These are phyloP conservation scores for Brotogeris chrysoptera DNA, from an alignment of 2,797 vertebrate genomes.

Conservation along the genomic window DNA sequence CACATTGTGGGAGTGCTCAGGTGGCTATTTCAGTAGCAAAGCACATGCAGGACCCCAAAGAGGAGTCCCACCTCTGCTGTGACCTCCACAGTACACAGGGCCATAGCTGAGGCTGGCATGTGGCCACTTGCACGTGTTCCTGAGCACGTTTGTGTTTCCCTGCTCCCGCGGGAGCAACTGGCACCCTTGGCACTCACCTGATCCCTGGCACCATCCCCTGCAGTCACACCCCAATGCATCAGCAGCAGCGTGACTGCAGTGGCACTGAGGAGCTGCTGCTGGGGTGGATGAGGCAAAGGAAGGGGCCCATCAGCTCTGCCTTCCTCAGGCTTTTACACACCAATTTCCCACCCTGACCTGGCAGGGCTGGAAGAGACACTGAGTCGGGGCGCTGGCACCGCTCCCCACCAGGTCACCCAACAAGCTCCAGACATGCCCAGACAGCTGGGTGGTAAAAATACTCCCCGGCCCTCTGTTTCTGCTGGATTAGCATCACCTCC, in stretches of 20 bases:
- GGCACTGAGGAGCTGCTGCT: accelerated
- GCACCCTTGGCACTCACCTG: accelerated
- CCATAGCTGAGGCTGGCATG: accelerated
- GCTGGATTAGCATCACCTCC: neutral
- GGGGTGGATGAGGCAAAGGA: accelerated
- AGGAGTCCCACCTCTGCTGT: neutral
- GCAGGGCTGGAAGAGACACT: neutral
- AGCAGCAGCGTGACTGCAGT: neutral
- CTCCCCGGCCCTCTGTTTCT: neutral
- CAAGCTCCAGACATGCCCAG: slow-evolving; percentile 35
- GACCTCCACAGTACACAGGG: neutral
- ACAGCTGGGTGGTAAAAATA: slow-evolving; percentile 48
- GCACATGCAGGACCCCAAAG: neutral
- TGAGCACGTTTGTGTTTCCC: neutral
- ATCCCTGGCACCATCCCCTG: neutral
- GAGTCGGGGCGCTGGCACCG: neutral
- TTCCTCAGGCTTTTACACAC: neutral
- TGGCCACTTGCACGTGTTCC: neutral
- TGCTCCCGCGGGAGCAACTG: neutral
- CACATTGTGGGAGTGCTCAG: accelerated
- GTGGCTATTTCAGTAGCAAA: neutral
- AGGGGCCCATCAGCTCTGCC: neutral
- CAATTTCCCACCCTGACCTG: neutral
- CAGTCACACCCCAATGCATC: neutral
- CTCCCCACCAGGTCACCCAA: slow-evolving; percentile 3